Conservation (phyloP, 2,113 vertebrate genomes). For the Pachypanchax playfairii region DNA sequence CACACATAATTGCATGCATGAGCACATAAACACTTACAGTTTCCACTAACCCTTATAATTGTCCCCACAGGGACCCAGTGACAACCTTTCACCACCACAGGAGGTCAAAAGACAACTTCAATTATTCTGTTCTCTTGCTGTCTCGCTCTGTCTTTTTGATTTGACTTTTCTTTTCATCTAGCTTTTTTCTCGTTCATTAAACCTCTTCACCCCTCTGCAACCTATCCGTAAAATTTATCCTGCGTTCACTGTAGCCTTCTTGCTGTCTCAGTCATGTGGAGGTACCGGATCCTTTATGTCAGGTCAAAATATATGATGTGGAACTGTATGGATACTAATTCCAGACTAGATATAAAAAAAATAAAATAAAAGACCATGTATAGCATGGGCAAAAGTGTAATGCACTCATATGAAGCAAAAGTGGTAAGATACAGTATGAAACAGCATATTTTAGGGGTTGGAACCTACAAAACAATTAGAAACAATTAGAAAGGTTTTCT, state of each 20-base stretch:
- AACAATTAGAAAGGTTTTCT: conserved; percentile 7
- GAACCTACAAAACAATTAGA: conserved; percentile 5
- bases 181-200: conserved; percentile 34
- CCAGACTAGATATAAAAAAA: too few species aligned
- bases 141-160: conserved; percentile 46
- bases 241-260: conserved; percentile 8
- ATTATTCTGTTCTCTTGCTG: conserved; percentile 45
- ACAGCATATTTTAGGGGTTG: background rate
- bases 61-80: conserved; percentile 68
- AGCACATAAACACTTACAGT: conserved; percentile 23
- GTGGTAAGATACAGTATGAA: background rate
- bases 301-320: conserved; percentile 30
- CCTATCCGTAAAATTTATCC: conserved; percentile 28
- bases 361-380: conserved; percentile 2
- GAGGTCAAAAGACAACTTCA: conserved; percentile 53
- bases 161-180: conserved; percentile 46
- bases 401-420: conserved; percentile 10
- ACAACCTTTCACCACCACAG: conserved; percentile 58
- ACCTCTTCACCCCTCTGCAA: conserved; percentile 22
- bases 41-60: conserved; percentile 68
- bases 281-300: background rate
- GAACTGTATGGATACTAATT: too few species aligned
- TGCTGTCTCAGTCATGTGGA: conserved; percentile 22
- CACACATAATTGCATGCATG: conserved; percentile 16
- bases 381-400: too few species aligned